Percentiles rank a stretch among this genome's conserved stretches.
Evolutionary conservation across 1,140 invertebrate genomes (phyloP).

Genomic region (Ganaspis sp.): DNA sequence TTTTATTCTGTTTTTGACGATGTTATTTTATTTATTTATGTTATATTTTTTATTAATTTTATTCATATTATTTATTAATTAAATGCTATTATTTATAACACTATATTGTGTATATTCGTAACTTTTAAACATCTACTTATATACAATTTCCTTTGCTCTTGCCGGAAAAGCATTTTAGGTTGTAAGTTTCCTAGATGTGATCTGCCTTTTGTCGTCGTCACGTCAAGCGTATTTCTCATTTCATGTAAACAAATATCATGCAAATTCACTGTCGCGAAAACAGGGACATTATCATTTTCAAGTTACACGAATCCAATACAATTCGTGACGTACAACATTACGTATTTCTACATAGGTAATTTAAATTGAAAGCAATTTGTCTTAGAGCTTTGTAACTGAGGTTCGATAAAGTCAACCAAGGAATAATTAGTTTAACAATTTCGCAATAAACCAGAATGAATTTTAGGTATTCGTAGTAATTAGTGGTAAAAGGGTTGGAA

Average conservation of each 20-base stretch:
- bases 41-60: too few relatives aligned
- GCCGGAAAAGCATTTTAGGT: too few relatives aligned
- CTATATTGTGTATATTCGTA: too few relatives aligned
- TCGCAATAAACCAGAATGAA: not conserved
- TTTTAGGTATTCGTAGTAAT: not conserved
- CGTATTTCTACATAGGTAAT: not conserved
- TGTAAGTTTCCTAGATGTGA: too few relatives aligned
- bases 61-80: too few relatives aligned
- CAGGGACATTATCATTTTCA: not conserved
- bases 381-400: not conserved
- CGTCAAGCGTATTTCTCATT: not conserved
- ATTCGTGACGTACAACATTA: not conserved
- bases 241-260: not conserved
- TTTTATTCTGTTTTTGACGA: too few relatives aligned
- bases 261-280: not conserved
- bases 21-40: too few relatives aligned
- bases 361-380: constrained; percentile 7
- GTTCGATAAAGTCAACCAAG: not conserved
- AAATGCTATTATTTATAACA: too few relatives aligned
- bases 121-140: too few relatives aligned
- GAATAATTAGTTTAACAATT: not conserved
- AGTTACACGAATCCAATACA: not conserved
- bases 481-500: not conserved
- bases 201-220: not conserved
- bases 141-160: too few relatives aligned